Evolutionary conservation across 2,113 vertebrate species (phyloP), one percentile per base, ranked within the genome.

Genomic region (Diadophis punctatus): DNA sequence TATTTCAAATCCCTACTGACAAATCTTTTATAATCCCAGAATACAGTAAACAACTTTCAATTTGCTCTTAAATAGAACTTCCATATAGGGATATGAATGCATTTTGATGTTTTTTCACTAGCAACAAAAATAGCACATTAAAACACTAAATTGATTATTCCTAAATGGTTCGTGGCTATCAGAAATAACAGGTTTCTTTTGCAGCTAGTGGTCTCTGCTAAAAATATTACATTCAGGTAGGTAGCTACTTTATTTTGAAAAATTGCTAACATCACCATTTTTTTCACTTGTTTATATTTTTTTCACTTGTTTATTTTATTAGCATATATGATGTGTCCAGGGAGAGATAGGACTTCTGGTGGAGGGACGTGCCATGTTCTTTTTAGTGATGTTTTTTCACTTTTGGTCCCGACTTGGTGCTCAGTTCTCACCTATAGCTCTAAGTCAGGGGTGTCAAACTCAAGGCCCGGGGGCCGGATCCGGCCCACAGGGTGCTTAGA

Each of bases 121-220:
- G 96, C 96, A 95, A 39, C 88, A 93, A 86, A 93, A 90, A 86
- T 93, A 89, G 94, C 93, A 93, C 88, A 46, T 63, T 89, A 95
- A 95, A 93, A 90, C 48, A 46, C 55, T 84, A 91, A 94, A 96
- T 87, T 86, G 93, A 96, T 96, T 96, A 92, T 95, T 93, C 84
- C 94, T 46, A 90, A 63, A 87, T 55, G 94, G 94, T 91, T 93
- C 68, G 10, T n/a, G 86, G 88, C 92, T 96, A 94, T 95, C 30
- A 80, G 86, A 60, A 48, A 20, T 11, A 27, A 27, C 56, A 58
- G 88, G 56, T 91, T 95, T 90, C 84, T 55, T 92, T 46, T 91
- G 53, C 68, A 89, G 94, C 89, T 93, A 90, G 51, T 85, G 53
- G 90, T 90, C 91, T 87, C 84, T 0, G 1, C 22, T 86, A 96